phyloP scores from a whole-genome alignment of 2,797 vertebrate species.

The Anisognathus igniventris region DNA sequence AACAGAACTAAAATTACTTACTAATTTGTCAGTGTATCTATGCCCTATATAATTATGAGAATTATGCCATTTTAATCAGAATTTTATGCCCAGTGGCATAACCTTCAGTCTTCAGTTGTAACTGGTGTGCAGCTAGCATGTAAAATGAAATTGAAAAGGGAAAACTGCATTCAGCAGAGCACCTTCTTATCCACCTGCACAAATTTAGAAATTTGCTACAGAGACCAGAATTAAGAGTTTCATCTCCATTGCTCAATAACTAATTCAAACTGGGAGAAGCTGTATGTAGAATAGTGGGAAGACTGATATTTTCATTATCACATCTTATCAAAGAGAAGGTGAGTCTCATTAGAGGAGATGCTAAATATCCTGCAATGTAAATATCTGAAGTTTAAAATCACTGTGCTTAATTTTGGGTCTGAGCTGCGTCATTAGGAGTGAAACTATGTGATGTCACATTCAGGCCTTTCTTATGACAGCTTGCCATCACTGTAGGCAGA shows the following conservation, averaged over 20 bases:
- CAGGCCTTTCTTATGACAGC: background rate
- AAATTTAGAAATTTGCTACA: background rate
- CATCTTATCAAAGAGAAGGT: background rate
- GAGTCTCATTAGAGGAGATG: background rate
- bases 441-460: background rate
- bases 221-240: background rate
- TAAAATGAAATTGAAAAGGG: background rate
- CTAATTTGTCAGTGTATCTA: background rate
- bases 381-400: background rate
- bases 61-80: constrained; percentile 7
- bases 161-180: background rate
- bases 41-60: background rate
- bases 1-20: background rate
- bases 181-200: background rate
- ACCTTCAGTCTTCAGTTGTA: background rate
- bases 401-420: background rate
- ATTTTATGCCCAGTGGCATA: background rate
- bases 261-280: background rate
- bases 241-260: background rate
- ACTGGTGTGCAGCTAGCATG: background rate
- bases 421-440: background rate
- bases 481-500: background rate
- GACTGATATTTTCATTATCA: background rate
- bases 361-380: background rate
- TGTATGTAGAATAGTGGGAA: background rate